Conservation (phyloP, 2,797 vertebrate species). For the Notoglanidium macrostoma region DNA sequence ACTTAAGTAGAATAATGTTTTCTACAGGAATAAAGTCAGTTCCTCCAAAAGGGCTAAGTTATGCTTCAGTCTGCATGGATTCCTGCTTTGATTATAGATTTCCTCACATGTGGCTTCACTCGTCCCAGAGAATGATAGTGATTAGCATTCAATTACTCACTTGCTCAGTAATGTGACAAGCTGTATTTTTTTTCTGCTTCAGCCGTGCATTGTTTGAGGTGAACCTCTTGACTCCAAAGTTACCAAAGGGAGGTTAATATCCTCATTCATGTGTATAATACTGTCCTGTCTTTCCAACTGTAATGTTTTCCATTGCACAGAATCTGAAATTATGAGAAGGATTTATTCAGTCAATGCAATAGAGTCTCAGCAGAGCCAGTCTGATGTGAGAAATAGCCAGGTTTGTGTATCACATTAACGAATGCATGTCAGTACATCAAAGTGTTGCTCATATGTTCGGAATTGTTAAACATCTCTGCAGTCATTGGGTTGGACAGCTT, state of each 20-base stretch:
- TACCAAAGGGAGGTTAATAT: not conserved
- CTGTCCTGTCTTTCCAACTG: not conserved
- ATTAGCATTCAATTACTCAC: slow-evolving; percentile 4
- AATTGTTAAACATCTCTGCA: slow-evolving; percentile 7
- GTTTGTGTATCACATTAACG: not conserved
- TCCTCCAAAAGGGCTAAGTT: not conserved
- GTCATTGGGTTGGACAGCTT: not conserved
- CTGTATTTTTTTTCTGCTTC: not conserved
- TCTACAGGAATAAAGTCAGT: not conserved
- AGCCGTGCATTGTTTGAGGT: not conserved
- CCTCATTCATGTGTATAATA: not conserved
- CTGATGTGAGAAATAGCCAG: not conserved
- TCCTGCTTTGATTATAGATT: not conserved
- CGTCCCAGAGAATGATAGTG: not conserved
- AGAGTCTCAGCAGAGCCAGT: not conserved
- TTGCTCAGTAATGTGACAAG: not conserved
- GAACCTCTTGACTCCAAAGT: not conserved
- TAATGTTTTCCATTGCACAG: not conserved
- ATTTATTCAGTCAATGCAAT: not conserved
- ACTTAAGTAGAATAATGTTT: not conserved
- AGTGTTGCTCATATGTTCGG: slow-evolving; percentile 5
- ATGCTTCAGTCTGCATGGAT: not conserved
- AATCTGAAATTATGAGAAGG: not conserved
- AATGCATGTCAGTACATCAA: not conserved
- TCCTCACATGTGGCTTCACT: slow-evolving; percentile 2